Evolutionary conservation across 2,888 invertebrate species (phyloP).

Genomic region (Hydroisotoma schaefferi): DNA sequence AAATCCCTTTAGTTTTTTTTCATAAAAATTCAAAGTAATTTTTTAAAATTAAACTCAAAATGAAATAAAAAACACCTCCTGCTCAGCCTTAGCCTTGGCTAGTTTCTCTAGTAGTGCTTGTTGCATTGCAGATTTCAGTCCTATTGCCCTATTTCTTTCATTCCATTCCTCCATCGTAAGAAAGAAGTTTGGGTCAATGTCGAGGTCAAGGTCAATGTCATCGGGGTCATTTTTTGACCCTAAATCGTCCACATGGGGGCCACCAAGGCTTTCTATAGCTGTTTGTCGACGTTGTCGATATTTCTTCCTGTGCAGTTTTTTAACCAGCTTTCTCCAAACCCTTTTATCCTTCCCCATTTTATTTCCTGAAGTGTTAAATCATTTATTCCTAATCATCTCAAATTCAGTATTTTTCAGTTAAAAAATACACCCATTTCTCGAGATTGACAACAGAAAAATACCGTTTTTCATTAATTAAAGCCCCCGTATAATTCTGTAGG

Average conservation of each 20-base stretch:
- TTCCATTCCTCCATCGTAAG: conserved; percentile 33
- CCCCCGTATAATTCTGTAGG: too few relatives aligned
- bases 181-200: conserved; percentile 16
- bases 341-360: conserved; percentile 33
- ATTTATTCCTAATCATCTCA: background rate
- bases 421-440: background rate
- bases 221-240: conserved; percentile 11
- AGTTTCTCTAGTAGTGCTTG: conserved; percentile 25
- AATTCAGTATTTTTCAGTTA: background rate
- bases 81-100: conserved; percentile 21
- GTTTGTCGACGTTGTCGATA: conserved; percentile 23
- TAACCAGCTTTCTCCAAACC: conserved; percentile 46
- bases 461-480: background rate
- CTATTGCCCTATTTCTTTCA: conserved; percentile 24
- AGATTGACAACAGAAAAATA: background rate
- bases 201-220: background rate
- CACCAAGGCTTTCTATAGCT: background rate
- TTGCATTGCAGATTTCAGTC: conserved; percentile 26
- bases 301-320: conserved; percentile 40
- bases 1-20: background rate
- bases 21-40: conserved; percentile 2
- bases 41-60: conserved; percentile 3
- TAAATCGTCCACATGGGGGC: background rate
- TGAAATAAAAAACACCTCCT: conserved; percentile 15
- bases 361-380: background rate